A percentile compares a stretch with the other conserved stretches of the same genome.
Evolutionary conservation across 2,797 vertebrate genomes (phyloP).

Genomic region (Lagodon rhomboides): DNA sequence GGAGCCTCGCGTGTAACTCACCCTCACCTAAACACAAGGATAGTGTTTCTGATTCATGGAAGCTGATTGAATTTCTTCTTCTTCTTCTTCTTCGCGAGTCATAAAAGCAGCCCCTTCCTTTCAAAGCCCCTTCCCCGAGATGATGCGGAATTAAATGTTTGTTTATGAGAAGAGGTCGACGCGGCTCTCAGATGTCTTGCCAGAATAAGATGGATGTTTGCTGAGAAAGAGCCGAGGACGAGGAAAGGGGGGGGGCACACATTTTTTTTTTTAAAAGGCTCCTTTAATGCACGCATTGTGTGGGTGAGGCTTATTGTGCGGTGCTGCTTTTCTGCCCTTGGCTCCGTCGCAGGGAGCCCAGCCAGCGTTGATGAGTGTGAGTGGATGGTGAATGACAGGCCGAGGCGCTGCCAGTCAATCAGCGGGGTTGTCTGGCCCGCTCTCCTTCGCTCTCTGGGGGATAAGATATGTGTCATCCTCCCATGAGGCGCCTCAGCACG

Average conservation of each 20-base stretch:
- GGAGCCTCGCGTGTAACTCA: conserved; percentile 36
- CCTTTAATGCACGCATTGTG: conserved; percentile 45
- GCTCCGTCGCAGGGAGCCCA: conserved; percentile 53
- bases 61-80: conserved; percentile 13
- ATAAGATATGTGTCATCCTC: conserved; percentile 72
- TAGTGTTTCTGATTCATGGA: conserved; percentile 8
- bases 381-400: conserved; percentile 75
- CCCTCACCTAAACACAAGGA: conserved; percentile 15
- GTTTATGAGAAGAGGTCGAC: conserved; percentile 48
- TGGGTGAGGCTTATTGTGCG: conserved; percentile 51
- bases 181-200: conserved; percentile 51
- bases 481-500: conserved; percentile 59
- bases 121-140: conserved; percentile 16
- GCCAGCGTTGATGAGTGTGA: conserved; percentile 67
- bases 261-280: conserved; percentile 24
- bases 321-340: conserved; percentile 58
- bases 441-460: conserved; percentile 61
- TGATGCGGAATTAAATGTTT: conserved; percentile 38
- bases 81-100: not conserved
- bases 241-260: not conserved
- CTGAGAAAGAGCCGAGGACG: conserved; percentile 42
- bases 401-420: conserved; percentile 76
- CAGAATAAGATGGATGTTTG: conserved; percentile 55
- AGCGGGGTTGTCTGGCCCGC: conserved; percentile 63
- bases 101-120: conserved; percentile 10